Base-by-base conservation (phyloP, 2,113 vertebrate genomes). In the Antigone vipio region DNA sequence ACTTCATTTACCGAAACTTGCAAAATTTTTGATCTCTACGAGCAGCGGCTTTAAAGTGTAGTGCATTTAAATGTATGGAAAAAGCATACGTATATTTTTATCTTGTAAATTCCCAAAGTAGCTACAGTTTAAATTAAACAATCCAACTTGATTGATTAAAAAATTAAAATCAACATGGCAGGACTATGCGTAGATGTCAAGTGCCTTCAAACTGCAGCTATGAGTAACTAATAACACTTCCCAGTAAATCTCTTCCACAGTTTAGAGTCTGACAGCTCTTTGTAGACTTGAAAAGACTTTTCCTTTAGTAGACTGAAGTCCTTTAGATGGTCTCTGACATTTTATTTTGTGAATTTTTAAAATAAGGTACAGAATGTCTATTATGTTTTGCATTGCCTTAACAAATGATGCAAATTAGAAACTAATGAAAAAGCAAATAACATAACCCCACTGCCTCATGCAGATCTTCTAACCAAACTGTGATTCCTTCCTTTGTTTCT, bases 91-190 rank as follows among this genome's bases (percentile, higher is more conserved):
- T 73, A 34, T 26, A 3, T 90, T 93, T 94, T 88, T 86, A 75
- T 72, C 62, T 78, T 50, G 40, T 88, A 85, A 93, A 88, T 93
- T 53, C 60, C 50, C 49, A 49, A 93, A 89, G 77, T 38, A 91
- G 22, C 67, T 89, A 84, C n/a, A 88, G 26, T 17, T 71, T 88
- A 91, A 95, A 95, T 91, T 72, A 92, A 96, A 89, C 32, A 85
- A 88, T 92, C 29, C 30, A 89, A 66, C 30, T 84, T 53, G 52
- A 96, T 78, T 78, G 89, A 92, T 91, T 95, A 88, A 71, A 96
- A 72, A 45, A 84, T 73, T 97, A 96, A 94, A 97, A 96, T 72
- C 89, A 66, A 76, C 52, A 72, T 55, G 42, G 49, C 47, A 77
- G 55, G 49, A 45, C 52, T 86, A 40, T 27, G 9, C 75, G 82